phyloP scores from a whole-genome alignment of 2,797 vertebrate species.

The Hafferia zeledoni region DNA sequence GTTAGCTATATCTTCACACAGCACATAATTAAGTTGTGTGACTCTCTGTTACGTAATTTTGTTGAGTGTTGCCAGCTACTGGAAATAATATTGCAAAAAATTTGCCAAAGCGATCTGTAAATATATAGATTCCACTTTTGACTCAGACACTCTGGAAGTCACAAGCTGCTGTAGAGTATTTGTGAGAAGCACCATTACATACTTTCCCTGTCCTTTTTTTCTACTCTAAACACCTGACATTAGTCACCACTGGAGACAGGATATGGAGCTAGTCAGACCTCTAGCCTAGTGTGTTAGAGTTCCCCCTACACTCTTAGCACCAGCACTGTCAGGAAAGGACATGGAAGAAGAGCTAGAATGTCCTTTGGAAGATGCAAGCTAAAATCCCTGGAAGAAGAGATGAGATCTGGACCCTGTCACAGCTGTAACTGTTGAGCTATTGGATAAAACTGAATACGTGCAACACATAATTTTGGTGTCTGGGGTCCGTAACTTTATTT shows the following conservation, averaged over 20 bases:
- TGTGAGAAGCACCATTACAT: not conserved
- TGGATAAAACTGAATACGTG: not conserved
- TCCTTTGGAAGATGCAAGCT: not conserved
- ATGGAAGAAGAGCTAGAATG: not conserved
- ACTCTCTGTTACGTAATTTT: not conserved
- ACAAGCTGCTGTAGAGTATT: not conserved
- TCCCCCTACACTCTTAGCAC: not conserved
- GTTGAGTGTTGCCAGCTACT: not conserved
- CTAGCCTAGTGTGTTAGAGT: not conserved
- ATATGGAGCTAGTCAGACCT: not conserved
- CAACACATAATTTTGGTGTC: not conserved
- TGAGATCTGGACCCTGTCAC: not conserved
- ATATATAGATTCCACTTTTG: not conserved
- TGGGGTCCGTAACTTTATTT: not conserved
- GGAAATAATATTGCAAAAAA: slow-evolving; percentile 11
- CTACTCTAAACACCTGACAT: not conserved
- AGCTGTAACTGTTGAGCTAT: not conserved
- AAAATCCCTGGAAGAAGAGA: not conserved
- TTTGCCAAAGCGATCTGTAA: slow-evolving; percentile 8
- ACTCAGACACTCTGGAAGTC: not conserved
- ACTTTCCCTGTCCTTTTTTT: not conserved
- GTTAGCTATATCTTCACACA: not conserved
- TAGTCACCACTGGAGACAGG: not conserved
- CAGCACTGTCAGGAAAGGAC: not conserved
- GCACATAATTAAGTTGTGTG: not conserved